These are phyloP conservation scores for Drosophila mojavensis DNA, from an alignment of 1,140 invertebrate species.

Conservation along the genomic window DNA sequence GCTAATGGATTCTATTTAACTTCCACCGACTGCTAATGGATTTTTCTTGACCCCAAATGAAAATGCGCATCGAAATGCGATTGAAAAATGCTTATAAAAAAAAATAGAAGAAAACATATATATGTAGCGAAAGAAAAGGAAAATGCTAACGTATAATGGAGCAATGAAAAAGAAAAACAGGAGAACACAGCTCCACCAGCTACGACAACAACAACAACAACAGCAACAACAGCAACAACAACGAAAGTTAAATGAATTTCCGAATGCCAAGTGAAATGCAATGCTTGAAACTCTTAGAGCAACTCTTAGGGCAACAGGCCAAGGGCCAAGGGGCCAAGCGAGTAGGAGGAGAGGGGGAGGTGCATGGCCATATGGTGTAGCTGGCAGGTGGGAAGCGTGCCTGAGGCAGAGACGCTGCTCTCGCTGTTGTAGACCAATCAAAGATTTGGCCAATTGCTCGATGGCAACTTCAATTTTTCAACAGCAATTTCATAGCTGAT, in stretches of 20 bases:
- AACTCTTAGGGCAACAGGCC: too few relatives aligned
- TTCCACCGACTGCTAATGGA: conserved; percentile 83
- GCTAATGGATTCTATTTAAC: conserved; percentile 84
- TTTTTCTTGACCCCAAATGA: conserved; percentile 84
- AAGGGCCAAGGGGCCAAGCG: not conserved
- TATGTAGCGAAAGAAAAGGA: conserved; percentile 29
- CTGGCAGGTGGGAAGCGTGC: not conserved
- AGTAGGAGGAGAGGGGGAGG: too few relatives aligned
- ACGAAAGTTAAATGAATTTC: conserved; percentile 75
- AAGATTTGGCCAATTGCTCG: conserved; percentile 38
- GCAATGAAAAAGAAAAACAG: conserved; percentile 37
- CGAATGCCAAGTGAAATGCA: conserved; percentile 74
- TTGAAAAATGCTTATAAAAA: conserved; percentile 80
- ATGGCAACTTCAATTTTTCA: conserved; percentile 19
- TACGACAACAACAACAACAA: conserved; percentile 60
- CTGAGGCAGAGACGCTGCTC: not conserved
- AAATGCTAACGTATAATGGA: conserved; percentile 50
- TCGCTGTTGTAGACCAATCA: conserved; percentile 24
- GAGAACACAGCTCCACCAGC: conserved; percentile 19
- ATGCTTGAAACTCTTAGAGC: conserved; percentile 7
- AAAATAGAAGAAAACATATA: not conserved
- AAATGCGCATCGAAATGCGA: conserved; percentile 83
- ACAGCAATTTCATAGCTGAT: conserved; percentile 14
- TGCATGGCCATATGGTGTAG: not conserved
- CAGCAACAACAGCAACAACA: conserved; percentile 61